Evolutionary conservation across 2,113 vertebrate species (phyloP).

Genomic region (Dryoscopus gambensis): DNA sequence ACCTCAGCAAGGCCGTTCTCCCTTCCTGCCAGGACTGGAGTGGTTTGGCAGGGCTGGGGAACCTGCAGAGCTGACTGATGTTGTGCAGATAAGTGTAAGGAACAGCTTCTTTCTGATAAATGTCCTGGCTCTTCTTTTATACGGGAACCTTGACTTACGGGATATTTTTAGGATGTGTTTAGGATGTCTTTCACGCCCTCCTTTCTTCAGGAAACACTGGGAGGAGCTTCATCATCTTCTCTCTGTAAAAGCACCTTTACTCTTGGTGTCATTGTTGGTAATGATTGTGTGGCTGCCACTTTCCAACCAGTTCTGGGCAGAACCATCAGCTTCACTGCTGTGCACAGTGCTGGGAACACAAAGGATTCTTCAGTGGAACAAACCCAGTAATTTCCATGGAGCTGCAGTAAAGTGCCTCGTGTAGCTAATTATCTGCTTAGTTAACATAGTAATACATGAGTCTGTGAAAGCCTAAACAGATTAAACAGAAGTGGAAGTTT

Average conservation of each 20-base stretch:
- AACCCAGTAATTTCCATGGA: not conserved
- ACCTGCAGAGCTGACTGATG: not conserved
- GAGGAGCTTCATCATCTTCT: not conserved
- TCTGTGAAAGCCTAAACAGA: not conserved
- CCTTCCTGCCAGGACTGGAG: not conserved
- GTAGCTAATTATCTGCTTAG: slow-evolving; percentile 35
- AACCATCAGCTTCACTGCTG: not conserved
- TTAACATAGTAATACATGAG: not conserved
- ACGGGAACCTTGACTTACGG: not conserved
- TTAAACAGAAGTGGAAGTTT: slow-evolving; percentile 10
- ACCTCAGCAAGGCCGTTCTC: not conserved
- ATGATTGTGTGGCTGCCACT: not conserved
- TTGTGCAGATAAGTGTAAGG: not conserved
- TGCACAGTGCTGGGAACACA: not conserved
- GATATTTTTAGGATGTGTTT: not conserved
- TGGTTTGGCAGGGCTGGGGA: not conserved
- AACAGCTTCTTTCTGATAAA: not conserved
- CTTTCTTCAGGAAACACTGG: not conserved
- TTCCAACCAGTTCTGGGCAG: not conserved
- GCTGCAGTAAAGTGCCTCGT: not conserved
- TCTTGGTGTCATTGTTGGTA: not conserved
- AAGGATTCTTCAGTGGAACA: not conserved
- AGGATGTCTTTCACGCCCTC: not conserved
- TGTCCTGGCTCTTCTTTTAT: not conserved
- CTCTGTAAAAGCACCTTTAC: not conserved